Evolutionary conservation across 2,888 invertebrate genomes (phyloP).

Genomic region (Gymnosoma rotundatum): DNA sequence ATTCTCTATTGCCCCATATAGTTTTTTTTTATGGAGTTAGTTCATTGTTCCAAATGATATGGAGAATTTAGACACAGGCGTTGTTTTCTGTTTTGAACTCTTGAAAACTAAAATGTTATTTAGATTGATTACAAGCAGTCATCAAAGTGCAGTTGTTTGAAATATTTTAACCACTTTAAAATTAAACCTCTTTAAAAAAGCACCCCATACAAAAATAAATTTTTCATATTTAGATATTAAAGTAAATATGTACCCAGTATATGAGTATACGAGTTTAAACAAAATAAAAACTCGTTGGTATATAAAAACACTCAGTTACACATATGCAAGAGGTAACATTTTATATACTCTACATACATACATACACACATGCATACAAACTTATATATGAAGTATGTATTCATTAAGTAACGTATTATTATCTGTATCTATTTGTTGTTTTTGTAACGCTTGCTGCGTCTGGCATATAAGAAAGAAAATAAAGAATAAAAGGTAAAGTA

Average conservation of each 20-base stretch:
- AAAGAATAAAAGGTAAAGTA: constrained; percentile 35
- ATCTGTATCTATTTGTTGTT: constrained; percentile 20
- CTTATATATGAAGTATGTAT: not conserved
- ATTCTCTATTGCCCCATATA: no score
- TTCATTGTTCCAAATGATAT: no score
- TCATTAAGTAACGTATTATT: constrained; percentile 25
- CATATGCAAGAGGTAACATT: no score
- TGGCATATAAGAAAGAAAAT: constrained; percentile 42
- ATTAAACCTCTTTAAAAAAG: not conserved
- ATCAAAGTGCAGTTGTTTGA: not conserved
- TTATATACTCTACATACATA: not conserved
- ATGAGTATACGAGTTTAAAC: not conserved
- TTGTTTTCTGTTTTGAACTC: no score
- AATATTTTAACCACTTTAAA: not conserved
- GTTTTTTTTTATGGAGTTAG: no score
- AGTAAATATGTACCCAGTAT: not conserved
- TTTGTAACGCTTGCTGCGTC: constrained; percentile 31
- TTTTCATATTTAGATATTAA: not conserved
- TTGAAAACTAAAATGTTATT: no score
- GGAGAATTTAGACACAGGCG: no score
- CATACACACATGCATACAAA: not conserved
- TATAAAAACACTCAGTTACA: constrained; percentile 20
- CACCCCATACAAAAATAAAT: not conserved
- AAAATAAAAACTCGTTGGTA: constrained; percentile 51
- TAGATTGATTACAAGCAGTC: not conserved